phyloP scores from a whole-genome alignment of 2,797 vertebrate species.

The Pogoniulus pusillus region DNA sequence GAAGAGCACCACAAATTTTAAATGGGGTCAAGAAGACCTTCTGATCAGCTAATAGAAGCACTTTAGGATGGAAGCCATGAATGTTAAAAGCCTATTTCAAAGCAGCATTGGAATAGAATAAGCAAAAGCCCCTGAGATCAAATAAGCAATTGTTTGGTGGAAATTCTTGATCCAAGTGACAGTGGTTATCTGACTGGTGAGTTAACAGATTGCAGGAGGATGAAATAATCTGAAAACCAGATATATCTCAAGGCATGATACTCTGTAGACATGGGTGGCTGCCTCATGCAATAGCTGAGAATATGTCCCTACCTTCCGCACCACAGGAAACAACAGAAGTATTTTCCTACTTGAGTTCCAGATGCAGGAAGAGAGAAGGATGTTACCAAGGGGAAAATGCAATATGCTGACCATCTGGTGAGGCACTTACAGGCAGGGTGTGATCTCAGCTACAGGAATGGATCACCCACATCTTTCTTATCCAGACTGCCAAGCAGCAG shows the following conservation, averaged over 20 bases:
- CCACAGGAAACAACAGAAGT: constrained; percentile 59
- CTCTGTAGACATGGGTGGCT: neutral
- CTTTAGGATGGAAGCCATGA: neutral
- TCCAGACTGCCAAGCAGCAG: constrained; percentile 46
- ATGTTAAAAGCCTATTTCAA: constrained; percentile 47
- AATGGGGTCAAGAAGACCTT: constrained; percentile 11
- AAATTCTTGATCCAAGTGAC: neutral
- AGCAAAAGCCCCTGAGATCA: constrained; percentile 17
- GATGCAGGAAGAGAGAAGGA: constrained; percentile 55
- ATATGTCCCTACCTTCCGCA: neutral
- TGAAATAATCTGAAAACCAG: neutral
- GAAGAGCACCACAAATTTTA: neutral
- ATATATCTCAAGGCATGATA: neutral
- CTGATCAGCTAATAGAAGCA: neutral
- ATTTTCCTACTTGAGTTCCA: constrained; percentile 65
- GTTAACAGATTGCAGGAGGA: neutral
- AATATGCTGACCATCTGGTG: constrained; percentile 69
- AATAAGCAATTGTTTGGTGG: constrained; percentile 32
- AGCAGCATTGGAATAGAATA: neutral
- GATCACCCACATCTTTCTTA: constrained; percentile 57
- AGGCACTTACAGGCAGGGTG: constrained; percentile 62
- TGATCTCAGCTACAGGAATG: constrained; percentile 66
- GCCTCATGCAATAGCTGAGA: neutral
- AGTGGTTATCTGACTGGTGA: neutral
- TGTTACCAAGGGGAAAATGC: constrained; percentile 64